Conservation (phyloP, 92 coral and sea anemone species). For the Epizoanthus stellaris region DNA sequence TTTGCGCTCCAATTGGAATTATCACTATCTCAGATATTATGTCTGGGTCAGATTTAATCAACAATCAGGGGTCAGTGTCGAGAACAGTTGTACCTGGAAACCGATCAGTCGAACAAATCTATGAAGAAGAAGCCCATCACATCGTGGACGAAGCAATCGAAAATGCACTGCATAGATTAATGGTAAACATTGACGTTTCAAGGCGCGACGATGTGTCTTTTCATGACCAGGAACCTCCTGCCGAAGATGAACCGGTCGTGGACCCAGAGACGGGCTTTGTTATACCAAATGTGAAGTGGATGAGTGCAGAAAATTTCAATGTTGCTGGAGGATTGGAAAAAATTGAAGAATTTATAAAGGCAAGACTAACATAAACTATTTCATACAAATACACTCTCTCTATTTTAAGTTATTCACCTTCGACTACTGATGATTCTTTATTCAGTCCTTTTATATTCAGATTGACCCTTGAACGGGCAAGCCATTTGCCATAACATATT, state of each 20-base stretch:
- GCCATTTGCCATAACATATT: neutral
- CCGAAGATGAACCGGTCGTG: conserved; percentile 69
- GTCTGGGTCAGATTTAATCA: conserved; percentile 28
- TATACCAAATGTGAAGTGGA: conserved; percentile 95
- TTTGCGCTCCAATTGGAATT: neutral
- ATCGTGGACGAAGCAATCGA: conserved; percentile 98
- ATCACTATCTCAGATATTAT: neutral
- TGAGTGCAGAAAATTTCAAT: conserved; percentile 90
- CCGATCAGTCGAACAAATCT: conserved; percentile 78
- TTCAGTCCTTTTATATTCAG: no score
- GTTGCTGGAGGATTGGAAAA: conserved; percentile 92
- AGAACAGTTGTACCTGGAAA: conserved; percentile 85
- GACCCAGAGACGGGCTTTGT: conserved; percentile 82
- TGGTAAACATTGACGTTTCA: conserved; percentile 15
- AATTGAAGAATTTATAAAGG: conserved; percentile 93
- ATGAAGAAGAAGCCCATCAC: conserved; percentile 92
- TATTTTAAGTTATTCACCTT: no score
- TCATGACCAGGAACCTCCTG: conserved; percentile 17
- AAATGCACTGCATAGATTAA: conserved; percentile 82
- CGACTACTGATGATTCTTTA: neutral
- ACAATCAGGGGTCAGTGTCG: conserved; percentile 46
- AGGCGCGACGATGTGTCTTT: conserved; percentile 17
- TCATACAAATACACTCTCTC: no score
- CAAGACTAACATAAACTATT: neutral
- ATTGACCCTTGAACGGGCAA: no score